Conservation (phyloP, 1,140 invertebrate genomes). For the Nomia melanderi region DNA sequence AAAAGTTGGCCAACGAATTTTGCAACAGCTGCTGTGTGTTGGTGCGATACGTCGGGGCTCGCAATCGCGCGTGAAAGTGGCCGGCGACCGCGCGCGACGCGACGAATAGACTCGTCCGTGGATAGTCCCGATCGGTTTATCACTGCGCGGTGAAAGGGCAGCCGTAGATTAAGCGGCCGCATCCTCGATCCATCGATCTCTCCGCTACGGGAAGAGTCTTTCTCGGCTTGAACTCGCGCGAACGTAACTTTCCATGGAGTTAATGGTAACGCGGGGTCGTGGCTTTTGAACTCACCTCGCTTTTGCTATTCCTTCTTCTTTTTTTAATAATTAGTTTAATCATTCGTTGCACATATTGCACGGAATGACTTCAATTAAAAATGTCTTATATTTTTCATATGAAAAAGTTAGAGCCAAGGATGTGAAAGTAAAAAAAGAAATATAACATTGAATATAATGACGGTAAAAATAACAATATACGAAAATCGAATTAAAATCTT, state of each 20-base stretch:
- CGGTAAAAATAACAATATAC: too few species aligned
- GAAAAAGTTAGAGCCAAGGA: too few species aligned
- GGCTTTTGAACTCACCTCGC: neutral
- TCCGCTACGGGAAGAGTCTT: neutral
- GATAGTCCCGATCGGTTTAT: slow-evolving; percentile 18
- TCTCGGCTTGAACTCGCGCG: neutral
- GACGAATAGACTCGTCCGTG: slow-evolving; percentile 28
- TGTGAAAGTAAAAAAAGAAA: too few species aligned
- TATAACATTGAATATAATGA: too few species aligned
- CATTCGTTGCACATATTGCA: too few species aligned
- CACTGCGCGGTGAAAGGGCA: slow-evolving; percentile 59
- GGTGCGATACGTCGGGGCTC: slow-evolving; percentile 27
- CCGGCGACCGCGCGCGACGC: neutral
- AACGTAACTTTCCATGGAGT: neutral
- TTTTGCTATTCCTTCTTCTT: neutral
- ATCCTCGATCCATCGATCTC: slow-evolving; percentile 28
- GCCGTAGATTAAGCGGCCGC: slow-evolving; percentile 34
- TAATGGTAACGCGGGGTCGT: neutral
- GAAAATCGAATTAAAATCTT: too few species aligned
- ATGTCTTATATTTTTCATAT: too few species aligned
- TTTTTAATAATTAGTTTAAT: too few species aligned
- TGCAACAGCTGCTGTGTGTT: slow-evolving; percentile 19
- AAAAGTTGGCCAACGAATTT: slow-evolving; percentile 41
- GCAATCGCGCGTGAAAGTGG: slow-evolving; percentile 68
- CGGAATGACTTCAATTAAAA: too few species aligned